Evolutionary conservation across 2,797 vertebrate species (phyloP).

Genomic region (Oryzias sinensis): DNA sequence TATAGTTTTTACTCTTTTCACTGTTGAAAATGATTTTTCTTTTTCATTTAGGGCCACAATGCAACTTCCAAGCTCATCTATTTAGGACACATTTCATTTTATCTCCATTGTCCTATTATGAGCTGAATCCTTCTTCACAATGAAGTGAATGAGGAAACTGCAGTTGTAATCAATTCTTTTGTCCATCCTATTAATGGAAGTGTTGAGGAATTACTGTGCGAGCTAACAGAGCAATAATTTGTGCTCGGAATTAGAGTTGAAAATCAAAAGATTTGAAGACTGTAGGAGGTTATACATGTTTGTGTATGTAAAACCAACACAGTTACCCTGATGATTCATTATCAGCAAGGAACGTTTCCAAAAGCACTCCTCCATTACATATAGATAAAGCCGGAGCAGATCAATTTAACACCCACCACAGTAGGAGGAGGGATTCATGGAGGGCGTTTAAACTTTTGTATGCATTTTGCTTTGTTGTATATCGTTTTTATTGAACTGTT

Average conservation of each 20-base stretch:
- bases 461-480: slow-evolving; percentile 22
- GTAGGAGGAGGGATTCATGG: slow-evolving; percentile 26
- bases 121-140: slow-evolving; percentile 19
- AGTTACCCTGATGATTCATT: slow-evolving; percentile 58
- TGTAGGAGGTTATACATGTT: slow-evolving; percentile 13
- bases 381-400: slow-evolving; percentile 57
- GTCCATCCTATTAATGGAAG: slow-evolving; percentile 45
- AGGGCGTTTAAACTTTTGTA: slow-evolving; percentile 31
- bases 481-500: background rate
- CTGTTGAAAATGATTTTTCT: too few species aligned
- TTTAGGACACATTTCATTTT: slow-evolving; percentile 29
- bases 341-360: slow-evolving; percentile 30
- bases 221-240: slow-evolving; percentile 33
- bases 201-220: slow-evolving; percentile 26
- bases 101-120: slow-evolving; percentile 25
- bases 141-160: slow-evolving; percentile 42
- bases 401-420: slow-evolving; percentile 37
- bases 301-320: slow-evolving; percentile 17
- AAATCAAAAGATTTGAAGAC: slow-evolving; percentile 2
- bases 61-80: slow-evolving; percentile 16
- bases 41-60: too few species aligned
- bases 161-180: slow-evolving; percentile 48
- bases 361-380: slow-evolving; percentile 52
- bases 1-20: too few species aligned
- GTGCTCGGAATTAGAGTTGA: slow-evolving; percentile 11